These are phyloP conservation scores for Procambarus clarkii DNA, from an alignment of 1,140 invertebrate species.

Conservation along the genomic window DNA sequence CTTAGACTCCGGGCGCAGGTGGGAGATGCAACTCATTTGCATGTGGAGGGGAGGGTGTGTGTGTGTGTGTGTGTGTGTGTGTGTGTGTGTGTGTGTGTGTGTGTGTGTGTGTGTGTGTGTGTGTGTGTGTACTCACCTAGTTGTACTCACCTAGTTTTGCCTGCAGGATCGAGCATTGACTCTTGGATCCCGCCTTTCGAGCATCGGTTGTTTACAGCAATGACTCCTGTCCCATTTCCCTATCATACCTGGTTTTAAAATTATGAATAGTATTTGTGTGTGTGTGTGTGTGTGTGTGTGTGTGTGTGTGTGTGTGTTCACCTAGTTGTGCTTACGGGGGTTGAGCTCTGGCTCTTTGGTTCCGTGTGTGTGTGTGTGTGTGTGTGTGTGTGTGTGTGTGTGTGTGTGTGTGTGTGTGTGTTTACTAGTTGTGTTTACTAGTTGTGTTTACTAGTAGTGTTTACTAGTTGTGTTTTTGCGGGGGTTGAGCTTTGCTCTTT, in stretches of 20 bases:
- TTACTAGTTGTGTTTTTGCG: too few species aligned
- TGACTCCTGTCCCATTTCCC: too few species aligned
- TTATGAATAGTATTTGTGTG: too few species aligned
- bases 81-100: conserved; percentile 20
- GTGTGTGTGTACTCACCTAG: neutral
- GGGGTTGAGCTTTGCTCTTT: too few species aligned
- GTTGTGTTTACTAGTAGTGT: too few species aligned
- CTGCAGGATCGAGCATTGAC: too few species aligned
- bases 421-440: too few species aligned
- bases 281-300: neutral
- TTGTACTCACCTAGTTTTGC: too few species aligned
- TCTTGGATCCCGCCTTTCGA: too few species aligned
- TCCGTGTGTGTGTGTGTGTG: neutral
- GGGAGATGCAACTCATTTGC: conserved; percentile 40
- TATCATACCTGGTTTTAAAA: too few species aligned
- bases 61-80: conserved; percentile 13
- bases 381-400: neutral
- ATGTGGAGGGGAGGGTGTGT: neutral
- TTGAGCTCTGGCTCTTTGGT: neutral
- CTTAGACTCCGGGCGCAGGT: conserved; percentile 19
- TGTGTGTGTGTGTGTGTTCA: neutral
- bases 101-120: neutral
- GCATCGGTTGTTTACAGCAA: too few species aligned
- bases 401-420: too few species aligned
- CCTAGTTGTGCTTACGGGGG: neutral